Percentiles rank a stretch among this genome's conserved stretches.
These are phyloP conservation scores for Poecilia velifera DNA, from an alignment of 2,797 vertebrate genomes.

Conservation along the genomic window DNA sequence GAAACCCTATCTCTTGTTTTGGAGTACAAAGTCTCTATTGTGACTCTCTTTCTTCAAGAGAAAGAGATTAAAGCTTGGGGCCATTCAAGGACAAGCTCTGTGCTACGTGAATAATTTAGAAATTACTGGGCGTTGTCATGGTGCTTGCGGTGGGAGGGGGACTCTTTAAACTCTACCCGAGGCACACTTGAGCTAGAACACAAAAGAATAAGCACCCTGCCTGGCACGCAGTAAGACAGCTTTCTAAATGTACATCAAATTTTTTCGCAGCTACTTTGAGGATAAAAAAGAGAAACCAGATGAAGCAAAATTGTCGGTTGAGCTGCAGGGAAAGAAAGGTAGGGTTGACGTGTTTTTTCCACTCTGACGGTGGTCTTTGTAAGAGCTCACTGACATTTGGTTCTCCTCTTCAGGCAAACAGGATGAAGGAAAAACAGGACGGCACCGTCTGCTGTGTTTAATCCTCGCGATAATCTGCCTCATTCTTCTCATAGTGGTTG, in stretches of 20 bases:
- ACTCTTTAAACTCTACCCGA: slow-evolving; percentile 21
- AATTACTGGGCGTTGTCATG: slow-evolving; percentile 22
- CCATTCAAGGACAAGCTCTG: slow-evolving; percentile 56
- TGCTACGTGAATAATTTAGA: slow-evolving; percentile 45
- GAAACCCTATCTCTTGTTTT: slow-evolving; percentile 47
- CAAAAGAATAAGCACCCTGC: slow-evolving; percentile 28
- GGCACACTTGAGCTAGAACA: slow-evolving; percentile 22
- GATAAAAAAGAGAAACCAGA: slow-evolving; percentile 52
- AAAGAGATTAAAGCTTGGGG: slow-evolving; percentile 20
- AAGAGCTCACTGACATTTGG: slow-evolving; percentile 15
- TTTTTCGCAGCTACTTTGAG: slow-evolving; percentile 57
- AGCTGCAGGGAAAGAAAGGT: slow-evolving; percentile 59
- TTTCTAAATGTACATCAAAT: slow-evolving; percentile 76
- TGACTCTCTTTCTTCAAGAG: not conserved
- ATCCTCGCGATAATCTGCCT: slow-evolving; percentile 64
- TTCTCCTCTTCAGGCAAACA: slow-evolving; percentile 30
- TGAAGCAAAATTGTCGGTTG: slow-evolving; percentile 49
- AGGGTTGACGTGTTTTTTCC: slow-evolving; percentile 8
- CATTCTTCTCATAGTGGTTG: slow-evolving; percentile 61
- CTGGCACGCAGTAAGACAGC: not conserved
- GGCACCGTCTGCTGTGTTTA: slow-evolving; percentile 57
- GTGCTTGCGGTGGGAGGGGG: slow-evolving; percentile 45
- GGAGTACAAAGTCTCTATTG: slow-evolving; percentile 1
- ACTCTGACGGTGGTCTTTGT: slow-evolving; percentile 7
- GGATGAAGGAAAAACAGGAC: slow-evolving; percentile 4